Conservation (phyloP, 1,140 invertebrate genomes). For the Ridgeia piscesae region DNA sequence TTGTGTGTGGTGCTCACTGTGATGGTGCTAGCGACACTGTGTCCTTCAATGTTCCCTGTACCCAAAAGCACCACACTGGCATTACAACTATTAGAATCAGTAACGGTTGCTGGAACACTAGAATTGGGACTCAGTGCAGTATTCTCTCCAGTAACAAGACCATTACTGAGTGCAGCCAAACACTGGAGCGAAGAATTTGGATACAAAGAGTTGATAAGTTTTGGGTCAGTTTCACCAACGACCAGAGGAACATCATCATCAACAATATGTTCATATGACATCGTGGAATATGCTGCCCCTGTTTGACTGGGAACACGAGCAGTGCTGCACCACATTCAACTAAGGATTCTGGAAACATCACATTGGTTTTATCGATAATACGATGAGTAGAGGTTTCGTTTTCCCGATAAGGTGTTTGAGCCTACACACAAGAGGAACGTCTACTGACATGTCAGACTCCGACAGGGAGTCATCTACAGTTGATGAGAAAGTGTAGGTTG, state of each 20-base stretch:
- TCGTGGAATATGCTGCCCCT: not conserved
- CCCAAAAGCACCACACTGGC: too few relatives aligned
- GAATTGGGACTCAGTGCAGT: not conserved
- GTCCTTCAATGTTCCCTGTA: not conserved
- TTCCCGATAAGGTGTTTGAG: not conserved
- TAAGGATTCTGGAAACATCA: too few relatives aligned
- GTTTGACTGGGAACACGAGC: not conserved
- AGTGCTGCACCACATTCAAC: too few relatives aligned
- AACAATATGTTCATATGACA: not conserved
- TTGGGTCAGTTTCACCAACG: not conserved
- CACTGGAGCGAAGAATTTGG: not conserved
- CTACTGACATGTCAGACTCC: not conserved
- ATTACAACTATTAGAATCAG: not conserved
- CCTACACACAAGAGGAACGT: not conserved
- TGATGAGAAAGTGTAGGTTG: not conserved
- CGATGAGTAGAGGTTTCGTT: too few relatives aligned
- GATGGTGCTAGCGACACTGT: not conserved
- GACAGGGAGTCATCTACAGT: not conserved
- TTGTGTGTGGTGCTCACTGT: not conserved
- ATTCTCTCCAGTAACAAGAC: not conserved
- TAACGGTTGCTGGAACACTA: not conserved
- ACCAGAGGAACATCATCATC: not conserved
- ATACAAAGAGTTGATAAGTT: not conserved
- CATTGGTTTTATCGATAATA: too few relatives aligned
- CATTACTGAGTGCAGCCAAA: not conserved